Base-by-base conservation (phyloP, 1,140 invertebrate species). In the Zaprionus capensis region DNA sequence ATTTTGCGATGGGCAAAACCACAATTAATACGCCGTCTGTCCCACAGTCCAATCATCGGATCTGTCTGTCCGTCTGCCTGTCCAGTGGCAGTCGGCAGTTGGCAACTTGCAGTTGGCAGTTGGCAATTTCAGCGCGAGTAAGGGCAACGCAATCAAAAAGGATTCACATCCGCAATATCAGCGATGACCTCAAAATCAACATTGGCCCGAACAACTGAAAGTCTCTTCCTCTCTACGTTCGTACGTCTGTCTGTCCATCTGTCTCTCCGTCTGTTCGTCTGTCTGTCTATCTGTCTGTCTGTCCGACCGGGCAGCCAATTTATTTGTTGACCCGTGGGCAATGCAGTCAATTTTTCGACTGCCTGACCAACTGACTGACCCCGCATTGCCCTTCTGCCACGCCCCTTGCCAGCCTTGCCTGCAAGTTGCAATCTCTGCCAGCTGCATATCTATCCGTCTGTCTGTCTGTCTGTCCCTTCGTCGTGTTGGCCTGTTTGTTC, bases 151-250 rank as follows among this genome's bases (percentile, higher is more conserved):
- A 88, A 88, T 88, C 84, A 88, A 81, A 87, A 88, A 65, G 85
- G 85, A 85, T 90, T 90, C 86, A 71, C 86, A 91, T 90, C 85
- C 85, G 85, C 85, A 88, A 88, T 88, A 88, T 88, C 85, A 84
- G 70, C 85, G 85, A 90, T 90, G 85, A 91, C 85, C 85, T 90
- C 86, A 90, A 90, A 90, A 90, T 90, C 85, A 90, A 90, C 86
- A 90, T 85, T 81, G 84, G 70, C 36, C 69, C 62, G 66, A 55
- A 65, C 55, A 31, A 57, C 56, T 36, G 67, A 22, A 6, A 26
- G n/a, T 57, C 41, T 15, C 36, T 26, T 46, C 28, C 31, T 56
- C 28, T n/a, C 46, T 9, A n/a, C 15, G 9, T 34, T 34, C 11
- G 31, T 34, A 4, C 24, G 61, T 28, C 53, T 24, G 31, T 31